phyloP scores from a whole-genome alignment of 2,113 vertebrate species.

The Corythornis vintsioides region DNA sequence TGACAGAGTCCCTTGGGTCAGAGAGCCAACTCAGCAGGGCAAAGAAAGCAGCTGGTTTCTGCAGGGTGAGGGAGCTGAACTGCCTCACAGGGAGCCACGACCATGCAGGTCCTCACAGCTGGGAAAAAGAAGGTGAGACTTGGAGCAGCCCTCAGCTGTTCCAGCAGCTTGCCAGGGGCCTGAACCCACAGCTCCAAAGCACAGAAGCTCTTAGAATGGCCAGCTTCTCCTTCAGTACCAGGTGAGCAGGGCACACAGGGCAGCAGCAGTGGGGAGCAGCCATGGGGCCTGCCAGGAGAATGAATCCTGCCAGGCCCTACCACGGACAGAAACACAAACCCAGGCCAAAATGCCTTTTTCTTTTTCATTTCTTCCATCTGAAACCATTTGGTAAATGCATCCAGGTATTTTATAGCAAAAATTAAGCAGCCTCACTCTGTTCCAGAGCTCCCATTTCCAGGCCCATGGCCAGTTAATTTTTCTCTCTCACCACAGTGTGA shows the following conservation, averaged over 20 bases:
- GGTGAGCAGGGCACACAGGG: not conserved
- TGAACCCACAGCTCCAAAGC: not conserved
- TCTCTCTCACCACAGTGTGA: not conserved
- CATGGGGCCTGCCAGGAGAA: not conserved
- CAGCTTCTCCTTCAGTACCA: not conserved
- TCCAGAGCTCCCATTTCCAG: conserved; percentile 49
- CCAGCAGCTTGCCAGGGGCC: not conserved
- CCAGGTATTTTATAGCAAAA: not conserved
- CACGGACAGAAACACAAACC: not conserved
- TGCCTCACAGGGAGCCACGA: not conserved
- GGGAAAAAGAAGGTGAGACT: not conserved
- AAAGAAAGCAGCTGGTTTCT: not conserved
- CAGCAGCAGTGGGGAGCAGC: not conserved
- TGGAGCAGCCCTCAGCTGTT: not conserved
- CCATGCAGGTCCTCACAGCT: not conserved
- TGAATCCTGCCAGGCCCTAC: not conserved
- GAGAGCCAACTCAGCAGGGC: not conserved
- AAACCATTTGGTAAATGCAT: not conserved
- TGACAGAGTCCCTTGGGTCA: not conserved
- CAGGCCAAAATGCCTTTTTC: not conserved
- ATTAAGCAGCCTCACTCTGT: not conserved
- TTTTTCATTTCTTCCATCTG: not conserved
- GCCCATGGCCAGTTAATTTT: conserved; percentile 44
- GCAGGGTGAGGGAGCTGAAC: not conserved
- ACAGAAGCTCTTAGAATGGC: not conserved